Base-by-base conservation (phyloP, 2,113 vertebrate species). In the Hippocampus barbouri region DNA sequence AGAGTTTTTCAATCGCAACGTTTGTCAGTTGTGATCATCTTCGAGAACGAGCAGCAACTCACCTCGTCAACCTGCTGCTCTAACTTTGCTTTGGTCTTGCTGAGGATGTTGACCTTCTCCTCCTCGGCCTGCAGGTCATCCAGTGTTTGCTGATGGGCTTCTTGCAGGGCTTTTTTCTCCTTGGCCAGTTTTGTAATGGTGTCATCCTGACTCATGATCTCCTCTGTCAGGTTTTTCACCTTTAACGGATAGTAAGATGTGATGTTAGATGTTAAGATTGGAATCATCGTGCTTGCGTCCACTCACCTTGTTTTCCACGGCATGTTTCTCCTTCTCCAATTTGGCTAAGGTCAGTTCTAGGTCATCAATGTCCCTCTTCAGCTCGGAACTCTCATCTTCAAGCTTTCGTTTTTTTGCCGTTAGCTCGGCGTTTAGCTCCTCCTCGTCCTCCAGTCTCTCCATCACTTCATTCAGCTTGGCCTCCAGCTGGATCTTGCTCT, bases 311-410 rank as follows among this genome's bases (percentile, higher is more conserved):
- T 94, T 94, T 77, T 95, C 94, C 0, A 86, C 92, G 65, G 93
- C 93, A 0, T 95, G 94, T 72, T 95, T 95, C 82, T 94, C 94
- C 78, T 94, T 94, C 80, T 94, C 93, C 4, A 92, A 92, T 86
- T 94, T 94, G 11, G 88, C 85, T 72, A 95, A 74, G 3, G 93
- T 94, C 45, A 94, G 80, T 75, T 95, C 94, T 65, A 95, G 89
- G 70, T 95, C 93, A 20, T 96, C 94, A 1, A 95, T 93, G 76
- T 95, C 94, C 74, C 93, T 94, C 68, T 94, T 94, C 25, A 95
- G 90, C 69, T 94, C 94, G 0, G 90, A 94, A 43, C 93, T 93
- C 54, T 94, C 83, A 10, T 87, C 93, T 68, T 95, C 94, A 60
- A 95, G 89, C 79, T 91, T 94, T 76, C 94, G 89, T 83, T 94